Evolutionary conservation across 1,140 invertebrate genomes (phyloP), one percentile per base, ranked within the genome.

Genomic region (Diachasma alloeum): DNA sequence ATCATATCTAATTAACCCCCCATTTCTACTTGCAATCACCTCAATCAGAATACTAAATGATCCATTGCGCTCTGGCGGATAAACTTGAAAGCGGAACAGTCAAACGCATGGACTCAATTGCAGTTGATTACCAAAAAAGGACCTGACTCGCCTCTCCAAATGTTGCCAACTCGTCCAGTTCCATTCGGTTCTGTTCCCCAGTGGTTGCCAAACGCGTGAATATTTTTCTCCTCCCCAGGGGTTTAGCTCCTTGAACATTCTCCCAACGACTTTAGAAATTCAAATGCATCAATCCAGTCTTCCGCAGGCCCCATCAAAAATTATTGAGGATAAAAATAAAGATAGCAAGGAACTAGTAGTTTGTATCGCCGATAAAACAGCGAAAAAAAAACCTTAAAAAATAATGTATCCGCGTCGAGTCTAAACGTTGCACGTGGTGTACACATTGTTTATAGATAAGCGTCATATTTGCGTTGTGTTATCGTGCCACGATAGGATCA

Each of bases 71-170:
- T 17, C 10, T 24, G 59, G 31, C 31, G 59, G 59, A 26, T 66
- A 24, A 36, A 66, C 22, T 31, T 31, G 59, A 66, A 66, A 66
- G 59, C 59, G 5, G 59, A 66, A 59, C 17, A 59, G 9, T 22
- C 22, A 59, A 59, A 26, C 13, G 31, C 22, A 26, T 5, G 59
- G 22, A 66, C 59, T 66, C 24, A 36, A 66, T 66, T 66, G 59
- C 59, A 66, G 31, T 66, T 66, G 59, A 66, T 66, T 66, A 36
- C 59, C 59, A 66, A 66, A 66, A 66, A 66, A 31, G 59, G 59
- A 31, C 17, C 17, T 59, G 56, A 59, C 22, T 53, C 48, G 48
- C 48, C 48, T 53, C 48, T 42, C 39, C 9, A 53, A 17, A 53
- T 53, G 48, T 53, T 53, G 48, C 48, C 48, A 53, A 53, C 48